Evolutionary conservation across 2,888 invertebrate genomes (phyloP), one percentile per base, ranked within the genome.

Genomic region (Drosophila lacicola): DNA sequence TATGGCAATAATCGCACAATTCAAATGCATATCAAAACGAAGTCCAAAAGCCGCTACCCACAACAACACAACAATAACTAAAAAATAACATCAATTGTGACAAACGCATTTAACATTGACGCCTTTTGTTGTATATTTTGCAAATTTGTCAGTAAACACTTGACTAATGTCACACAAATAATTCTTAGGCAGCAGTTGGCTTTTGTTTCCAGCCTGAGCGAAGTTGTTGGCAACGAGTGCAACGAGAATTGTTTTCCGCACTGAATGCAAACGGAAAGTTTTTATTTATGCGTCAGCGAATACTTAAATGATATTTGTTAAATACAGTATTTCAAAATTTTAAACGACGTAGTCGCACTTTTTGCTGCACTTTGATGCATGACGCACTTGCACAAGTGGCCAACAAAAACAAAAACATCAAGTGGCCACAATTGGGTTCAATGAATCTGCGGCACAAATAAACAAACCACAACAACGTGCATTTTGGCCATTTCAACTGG

Each of bases 231-330:
- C 36, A 55, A 17, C 17, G 17, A 17, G 1, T 77, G 81, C 77
- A 69, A 8, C 29, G 29, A 6, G 8, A 29, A 80, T 65, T 51
- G 50, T 41, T 74, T 67, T 67, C 66, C 62, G 64, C 58, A 50
- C 25, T 25, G 37, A 57, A 62, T 69, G 66, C 82, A 82, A 25
- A 66, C 65, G 78, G 75, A 80, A 78, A 80, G 21, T 68, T 74
- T 74, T 55, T 21, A 3, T 36, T 34, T 37, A 34, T 73, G 69
- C 76, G 62, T 78, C 76, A 82, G 67, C 46, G 42, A 53, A 25
- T 34, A 42, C 53, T 53, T 4, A 49, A 46, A 39, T 56, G 8
- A 45, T 51, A 55, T 58, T 54, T 34, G 33, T 25, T 56, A 62
- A 49, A 42, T 41, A 46, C 41, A 67, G 54, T 63, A 76, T 67